Base-by-base conservation (phyloP, 2,888 invertebrate species). In the Drosophila barbarae region DNA sequence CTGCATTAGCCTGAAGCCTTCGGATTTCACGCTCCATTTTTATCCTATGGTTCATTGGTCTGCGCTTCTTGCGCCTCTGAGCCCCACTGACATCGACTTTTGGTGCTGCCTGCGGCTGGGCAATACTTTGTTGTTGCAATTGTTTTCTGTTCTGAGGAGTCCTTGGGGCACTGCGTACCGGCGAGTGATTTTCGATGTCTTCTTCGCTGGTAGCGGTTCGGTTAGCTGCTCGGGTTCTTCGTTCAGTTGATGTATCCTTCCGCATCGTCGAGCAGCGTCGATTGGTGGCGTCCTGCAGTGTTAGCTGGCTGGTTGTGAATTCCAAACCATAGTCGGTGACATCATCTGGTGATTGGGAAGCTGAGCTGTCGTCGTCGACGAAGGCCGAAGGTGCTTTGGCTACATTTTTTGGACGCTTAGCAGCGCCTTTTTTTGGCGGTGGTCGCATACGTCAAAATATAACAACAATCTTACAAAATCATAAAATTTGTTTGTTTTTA, bases 221-320 rank as follows among this genome's bases (percentile, higher is more conserved):
- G 30, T 30, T 30, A 18, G 3, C 3, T 32, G 32, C 13, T 21
- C 32, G 46, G 32, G 5, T 1, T 9, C 21, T 47, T 13, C 46
- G 30, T 5, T 18, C 30, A 13, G 13, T 2, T 9, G 46, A 47
- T 5, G 21, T 47, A 13, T 47, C 32, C 21, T 47, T 47, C 2
- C 46, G 21, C 32, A 47, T 21, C 21, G 46, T 47, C 13, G 46
- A 47, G 32, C 46, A 47, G 8, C 46, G 46, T 3, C 46, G 30
- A 32, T 46, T 32, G 5, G 1, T 13, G 13, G 18, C 18, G 21
- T 47, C 46, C 21, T 32, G 13, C 13, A 47, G 13, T 5, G 46
- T 18, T 21, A 47, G 18, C 13, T 21, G 46, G 32, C 21, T 47
- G 21, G 9, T 32, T 13, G 46, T 47, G 9, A 47, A 47, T 47